Conservation (phyloP, 2,888 invertebrate species). For the Nasonia oneida region DNA sequence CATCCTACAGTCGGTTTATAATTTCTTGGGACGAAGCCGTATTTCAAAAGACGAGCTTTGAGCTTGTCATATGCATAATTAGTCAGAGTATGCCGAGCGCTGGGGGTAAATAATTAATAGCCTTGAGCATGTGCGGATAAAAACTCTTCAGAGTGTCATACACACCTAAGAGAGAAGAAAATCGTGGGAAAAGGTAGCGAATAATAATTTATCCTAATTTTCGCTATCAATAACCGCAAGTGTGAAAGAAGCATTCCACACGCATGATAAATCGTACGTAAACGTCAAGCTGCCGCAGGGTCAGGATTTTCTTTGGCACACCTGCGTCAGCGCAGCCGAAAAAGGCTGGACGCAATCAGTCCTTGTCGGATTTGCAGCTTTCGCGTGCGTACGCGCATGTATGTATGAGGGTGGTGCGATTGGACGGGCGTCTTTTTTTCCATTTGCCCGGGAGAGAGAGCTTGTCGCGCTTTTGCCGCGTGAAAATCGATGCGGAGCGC, state of each 20-base stretch:
- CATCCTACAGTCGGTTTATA: background rate
- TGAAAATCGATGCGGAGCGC: slow-evolving; percentile 10
- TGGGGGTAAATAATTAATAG: slow-evolving; percentile 17
- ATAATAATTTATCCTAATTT: slow-evolving; percentile 34
- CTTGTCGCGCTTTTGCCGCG: background rate
- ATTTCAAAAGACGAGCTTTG: background rate
- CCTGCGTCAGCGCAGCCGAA: slow-evolving; percentile 24
- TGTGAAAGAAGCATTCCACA: background rate
- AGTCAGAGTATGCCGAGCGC: background rate
- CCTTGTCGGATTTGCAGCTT: slow-evolving; percentile 44
- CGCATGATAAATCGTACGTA: slow-evolving; percentile 49
- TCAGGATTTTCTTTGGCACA: slow-evolving; percentile 47
- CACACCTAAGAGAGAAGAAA: background rate
- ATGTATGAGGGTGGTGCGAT: slow-evolving; percentile 31
- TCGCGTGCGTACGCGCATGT: background rate
- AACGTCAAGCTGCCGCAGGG: slow-evolving; percentile 52
- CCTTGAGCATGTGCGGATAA: background rate
- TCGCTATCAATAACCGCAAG: background rate
- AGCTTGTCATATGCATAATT: background rate
- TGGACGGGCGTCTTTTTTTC: slow-evolving; percentile 4
- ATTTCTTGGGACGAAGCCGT: background rate
- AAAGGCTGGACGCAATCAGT: slow-evolving; percentile 32
- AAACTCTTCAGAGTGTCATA: background rate
- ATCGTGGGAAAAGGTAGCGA: background rate
- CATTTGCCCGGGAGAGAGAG: background rate